Conservation (phyloP, 2,797 vertebrate species). For the Galaxias olidus region DNA sequence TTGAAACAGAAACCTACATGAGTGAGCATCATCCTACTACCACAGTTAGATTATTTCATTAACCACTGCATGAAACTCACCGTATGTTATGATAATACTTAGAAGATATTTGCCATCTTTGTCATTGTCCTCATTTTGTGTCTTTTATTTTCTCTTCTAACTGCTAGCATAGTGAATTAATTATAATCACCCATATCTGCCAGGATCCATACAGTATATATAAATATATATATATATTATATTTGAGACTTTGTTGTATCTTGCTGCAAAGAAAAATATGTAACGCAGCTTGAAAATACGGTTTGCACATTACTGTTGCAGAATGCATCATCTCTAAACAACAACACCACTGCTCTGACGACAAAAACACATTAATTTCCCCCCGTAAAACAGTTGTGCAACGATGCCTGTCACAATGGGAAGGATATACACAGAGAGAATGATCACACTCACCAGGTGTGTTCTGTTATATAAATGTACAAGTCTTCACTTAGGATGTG, state of each 20-base stretch:
- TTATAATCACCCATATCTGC: no score
- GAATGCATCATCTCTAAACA: slow-evolving; percentile 43
- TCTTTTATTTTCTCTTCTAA: no score
- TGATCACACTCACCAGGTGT: slow-evolving; percentile 41
- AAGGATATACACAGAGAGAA: slow-evolving; percentile 39
- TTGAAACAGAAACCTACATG: not conserved
- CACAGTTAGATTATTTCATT: not conserved
- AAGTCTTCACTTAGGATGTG: slow-evolving; percentile 49
- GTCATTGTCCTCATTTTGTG: no score
- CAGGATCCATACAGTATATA: no score
- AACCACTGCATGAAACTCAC: slow-evolving; percentile 11
- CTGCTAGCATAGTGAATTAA: no score
- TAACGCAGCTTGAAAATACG: slow-evolving; percentile 27
- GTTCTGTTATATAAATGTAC: slow-evolving; percentile 47
- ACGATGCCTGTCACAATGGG: slow-evolving; percentile 43
- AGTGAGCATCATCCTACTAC: not conserved
- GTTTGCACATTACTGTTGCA: slow-evolving; percentile 38
- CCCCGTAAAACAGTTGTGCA: slow-evolving; percentile 39
- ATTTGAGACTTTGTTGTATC: not conserved
- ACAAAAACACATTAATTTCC: no score
- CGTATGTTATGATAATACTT: no score
- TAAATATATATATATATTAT: no score
- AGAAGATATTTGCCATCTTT: no score
- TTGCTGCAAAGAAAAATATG: slow-evolving; percentile 9
- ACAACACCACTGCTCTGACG: not conserved